These are phyloP conservation scores for Deilephila porcellus DNA, from an alignment of 2,888 invertebrate genomes.

Conservation along the genomic window DNA sequence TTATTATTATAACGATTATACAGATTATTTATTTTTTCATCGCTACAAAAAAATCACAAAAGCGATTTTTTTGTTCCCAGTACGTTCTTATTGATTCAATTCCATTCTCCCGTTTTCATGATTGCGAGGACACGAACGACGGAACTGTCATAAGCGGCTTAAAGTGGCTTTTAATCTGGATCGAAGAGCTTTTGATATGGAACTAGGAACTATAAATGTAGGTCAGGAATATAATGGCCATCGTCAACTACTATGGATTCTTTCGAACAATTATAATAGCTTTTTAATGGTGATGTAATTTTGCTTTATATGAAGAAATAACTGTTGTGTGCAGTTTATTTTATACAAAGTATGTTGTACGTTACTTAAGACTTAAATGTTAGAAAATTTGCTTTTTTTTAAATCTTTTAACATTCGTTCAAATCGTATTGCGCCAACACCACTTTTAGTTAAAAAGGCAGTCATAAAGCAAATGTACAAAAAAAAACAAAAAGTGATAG, in stretches of 20 bases:
- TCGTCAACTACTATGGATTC: not conserved
- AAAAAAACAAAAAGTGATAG: not conserved
- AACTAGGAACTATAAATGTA: slow-evolving; percentile 27
- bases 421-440: no score
- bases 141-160: slow-evolving; percentile 59
- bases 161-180: slow-evolving; percentile 53
- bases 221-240: not conserved
- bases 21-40: no score
- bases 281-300: no score
- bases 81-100: slow-evolving; percentile 21
- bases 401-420: no score
- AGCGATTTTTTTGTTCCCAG: slow-evolving; percentile 19
- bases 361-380: no score
- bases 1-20: no score
- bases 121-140: slow-evolving; percentile 49
- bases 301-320: not conserved
- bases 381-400: no score
- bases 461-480: no score
- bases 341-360: no score
- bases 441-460: no score
- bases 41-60: not conserved
- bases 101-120: slow-evolving; percentile 21
- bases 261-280: not conserved
- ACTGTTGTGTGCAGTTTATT: not conserved
- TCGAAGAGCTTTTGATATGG: slow-evolving; percentile 46